A percentile compares a stretch with the other conserved stretches of the same genome.
phyloP scores from a whole-genome alignment of 2,888 invertebrate species.

The Agrochola lychnidis region DNA sequence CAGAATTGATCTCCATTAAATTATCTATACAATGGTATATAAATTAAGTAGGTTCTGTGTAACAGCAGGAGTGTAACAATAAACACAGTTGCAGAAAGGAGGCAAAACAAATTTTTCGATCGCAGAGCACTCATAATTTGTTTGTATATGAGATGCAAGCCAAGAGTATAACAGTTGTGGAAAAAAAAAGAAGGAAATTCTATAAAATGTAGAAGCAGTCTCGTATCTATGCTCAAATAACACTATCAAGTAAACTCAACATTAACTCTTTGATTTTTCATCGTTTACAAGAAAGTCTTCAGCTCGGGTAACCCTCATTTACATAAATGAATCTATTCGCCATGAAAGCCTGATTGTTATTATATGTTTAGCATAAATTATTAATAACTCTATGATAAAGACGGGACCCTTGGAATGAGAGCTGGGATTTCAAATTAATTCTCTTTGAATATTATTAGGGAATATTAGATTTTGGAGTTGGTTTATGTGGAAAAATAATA shows the following conservation, averaged over 20 bases:
- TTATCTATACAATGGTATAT: too few species aligned
- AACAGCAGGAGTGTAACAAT: too few species aligned
- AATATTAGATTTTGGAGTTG: conserved; percentile 19
- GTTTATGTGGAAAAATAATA: conserved; percentile 2
- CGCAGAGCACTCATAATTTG: too few species aligned
- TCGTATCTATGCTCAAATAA: conserved; percentile 24
- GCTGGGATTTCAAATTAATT: conserved; percentile 51
- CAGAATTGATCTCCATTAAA: too few species aligned
- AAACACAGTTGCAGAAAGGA: too few species aligned
- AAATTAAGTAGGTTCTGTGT: too few species aligned
- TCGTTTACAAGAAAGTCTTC: conserved; percentile 36
- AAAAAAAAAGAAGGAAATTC: too few species aligned
- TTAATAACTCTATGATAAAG: conserved; percentile 55
- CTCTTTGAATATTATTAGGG: conserved; percentile 39
- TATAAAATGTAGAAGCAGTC: conserved; percentile 16
- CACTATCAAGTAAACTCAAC: conserved; percentile 23
- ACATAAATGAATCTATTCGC: conserved; percentile 58
- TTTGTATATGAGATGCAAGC: too few species aligned
- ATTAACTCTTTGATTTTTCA: conserved; percentile 52
- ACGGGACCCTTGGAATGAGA: conserved; percentile 27
- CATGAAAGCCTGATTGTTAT: conserved; percentile 55
- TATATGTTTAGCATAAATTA: conserved; percentile 65
- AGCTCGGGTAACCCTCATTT: conserved; percentile 38
- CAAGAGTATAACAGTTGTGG: too few species aligned
- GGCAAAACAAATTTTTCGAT: too few species aligned